Conservation (phyloP, 2,113 vertebrate species). For the Aegotheles bennettii region DNA sequence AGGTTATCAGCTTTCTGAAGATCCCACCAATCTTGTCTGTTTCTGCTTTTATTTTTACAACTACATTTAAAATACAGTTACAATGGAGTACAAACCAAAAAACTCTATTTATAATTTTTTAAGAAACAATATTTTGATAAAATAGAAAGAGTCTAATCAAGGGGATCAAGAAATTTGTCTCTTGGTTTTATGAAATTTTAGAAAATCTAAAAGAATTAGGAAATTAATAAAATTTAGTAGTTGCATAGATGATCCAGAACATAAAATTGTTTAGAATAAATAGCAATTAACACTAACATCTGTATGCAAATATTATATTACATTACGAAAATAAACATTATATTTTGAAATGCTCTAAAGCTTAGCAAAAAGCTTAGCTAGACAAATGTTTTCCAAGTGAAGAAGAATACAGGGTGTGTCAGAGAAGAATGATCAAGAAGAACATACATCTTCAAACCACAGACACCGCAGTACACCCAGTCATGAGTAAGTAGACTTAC, state of each 20-base stretch:
- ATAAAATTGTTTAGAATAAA: neutral
- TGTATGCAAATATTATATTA: neutral
- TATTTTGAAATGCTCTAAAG: neutral
- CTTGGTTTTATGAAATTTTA: neutral
- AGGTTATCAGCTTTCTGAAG: neutral
- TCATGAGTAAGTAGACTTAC: neutral
- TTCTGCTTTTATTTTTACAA: neutral
- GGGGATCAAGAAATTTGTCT: neutral
- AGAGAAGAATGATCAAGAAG: neutral
- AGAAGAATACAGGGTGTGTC: constrained; percentile 15
- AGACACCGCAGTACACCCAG: neutral
- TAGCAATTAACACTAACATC: neutral
- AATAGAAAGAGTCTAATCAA: neutral
- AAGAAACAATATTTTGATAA: neutral
- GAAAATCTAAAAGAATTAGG: neutral
- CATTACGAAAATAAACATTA: neutral
- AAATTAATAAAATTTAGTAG: neutral
- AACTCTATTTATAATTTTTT: neutral
- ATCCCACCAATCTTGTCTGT: neutral
- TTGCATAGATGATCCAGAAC: neutral
- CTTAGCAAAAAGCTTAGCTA: neutral
- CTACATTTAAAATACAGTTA: neutral
- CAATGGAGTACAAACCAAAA: neutral
- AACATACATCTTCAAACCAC: constrained; percentile 11
- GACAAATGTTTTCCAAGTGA: neutral